Evolutionary conservation across 2,113 vertebrate genomes (phyloP), one percentile per base, ranked within the genome.

Genomic region (Myrmophylax atrothorax): DNA sequence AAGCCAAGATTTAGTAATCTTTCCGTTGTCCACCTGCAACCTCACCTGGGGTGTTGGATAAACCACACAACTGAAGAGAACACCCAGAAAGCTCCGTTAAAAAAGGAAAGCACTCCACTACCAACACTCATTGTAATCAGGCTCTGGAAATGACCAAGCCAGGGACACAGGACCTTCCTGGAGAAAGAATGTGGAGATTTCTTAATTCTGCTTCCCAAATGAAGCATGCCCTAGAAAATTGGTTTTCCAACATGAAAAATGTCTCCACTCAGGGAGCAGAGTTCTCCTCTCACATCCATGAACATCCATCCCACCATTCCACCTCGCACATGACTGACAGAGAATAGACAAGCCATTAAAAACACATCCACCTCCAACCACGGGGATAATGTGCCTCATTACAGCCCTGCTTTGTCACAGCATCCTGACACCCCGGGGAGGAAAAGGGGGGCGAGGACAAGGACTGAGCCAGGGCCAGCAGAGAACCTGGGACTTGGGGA

Each of bases 281-380:
- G 40, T 87, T 88, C 85, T 91, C 81, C 35, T 73, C 92, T 84
- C 87, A 20, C 79, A 91, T 73, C 37, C 70, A 58, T 26, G 80
- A 6, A 52, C 84, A 93, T 75, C 86, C 31, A 55, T 49, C 86
- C 94, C 86, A 94, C 86, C 93, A 85, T 68, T 96, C 97, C 97
- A 97, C 94, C 94, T 92, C 94, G 97, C 94, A 64, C 96, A 78
- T 96, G 97, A 98, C 97, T 96, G 94, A 94, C 92, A 4, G 64
- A 93, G 95, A 97, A 97, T 90, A 98, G 97, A 94, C 72, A 93
- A 84, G 91, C 97, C 97, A 95, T 97, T 96, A 96, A 96, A 97
- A 97, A 97, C 97, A 97, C 97, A 98, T 98, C 97, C 97, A 97
- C 97, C 96, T 97, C 97, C 93, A 85, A 97, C 97, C 96, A 96